These are phyloP conservation scores for Scaeva pyrastri DNA, from an alignment of 2,888 invertebrate species.

Conservation along the genomic window DNA sequence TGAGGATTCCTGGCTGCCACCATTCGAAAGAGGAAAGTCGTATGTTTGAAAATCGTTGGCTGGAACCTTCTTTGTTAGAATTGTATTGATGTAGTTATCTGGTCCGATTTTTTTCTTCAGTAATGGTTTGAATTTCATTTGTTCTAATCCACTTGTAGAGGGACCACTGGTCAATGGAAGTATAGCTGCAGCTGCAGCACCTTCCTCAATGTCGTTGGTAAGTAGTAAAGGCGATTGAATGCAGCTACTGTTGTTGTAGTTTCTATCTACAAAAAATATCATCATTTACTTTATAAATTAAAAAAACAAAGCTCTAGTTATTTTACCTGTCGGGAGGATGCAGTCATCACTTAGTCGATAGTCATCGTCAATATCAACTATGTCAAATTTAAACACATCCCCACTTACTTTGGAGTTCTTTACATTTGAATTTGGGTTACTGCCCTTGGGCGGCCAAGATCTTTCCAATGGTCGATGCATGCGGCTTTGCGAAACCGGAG, in stretches of 20 bases:
- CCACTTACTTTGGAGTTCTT: slow-evolving; percentile 86
- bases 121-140: slow-evolving; percentile 85
- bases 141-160: slow-evolving; percentile 77
- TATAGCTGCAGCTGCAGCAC: slow-evolving; percentile 53
- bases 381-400: slow-evolving; percentile 93
- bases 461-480: slow-evolving; percentile 91
- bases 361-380: slow-evolving; percentile 91
- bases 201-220: slow-evolving; percentile 71
- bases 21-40: slow-evolving; percentile 81
- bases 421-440: slow-evolving; percentile 65
- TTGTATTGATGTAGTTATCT: slow-evolving; percentile 90
- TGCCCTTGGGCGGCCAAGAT: slow-evolving; percentile 88
- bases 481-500: slow-evolving; percentile 72
- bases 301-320: not conserved
- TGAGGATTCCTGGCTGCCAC: slow-evolving; percentile 69
- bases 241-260: slow-evolving; percentile 77
- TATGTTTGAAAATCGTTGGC: slow-evolving; percentile 79
- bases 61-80: slow-evolving; percentile 83
- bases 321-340: slow-evolving; percentile 75
- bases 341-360: slow-evolving; percentile 83
- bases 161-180: slow-evolving; percentile 60
- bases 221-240: slow-evolving; percentile 80
- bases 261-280: slow-evolving; percentile 38
- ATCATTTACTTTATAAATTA: not conserved
- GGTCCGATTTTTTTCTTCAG: slow-evolving; percentile 89